Base-by-base conservation (phyloP, 2,888 invertebrate species). In the Tachina fera region DNA sequence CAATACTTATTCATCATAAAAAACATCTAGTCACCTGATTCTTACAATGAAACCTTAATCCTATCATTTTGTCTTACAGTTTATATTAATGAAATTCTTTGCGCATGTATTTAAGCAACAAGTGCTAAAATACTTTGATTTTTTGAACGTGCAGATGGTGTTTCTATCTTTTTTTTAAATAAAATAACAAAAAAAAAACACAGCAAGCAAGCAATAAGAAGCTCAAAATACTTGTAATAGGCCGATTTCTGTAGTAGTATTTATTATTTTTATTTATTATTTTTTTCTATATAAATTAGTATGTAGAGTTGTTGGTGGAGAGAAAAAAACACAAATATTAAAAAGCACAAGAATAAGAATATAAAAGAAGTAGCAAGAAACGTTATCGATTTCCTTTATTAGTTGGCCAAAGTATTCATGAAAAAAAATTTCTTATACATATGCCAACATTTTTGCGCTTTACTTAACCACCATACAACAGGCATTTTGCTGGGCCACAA, bases 321-420 rank as follows among this genome's bases (percentile, higher is more conserved):
- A 70, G 53, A 60, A 60, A 72, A 53, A 49, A 47, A 22, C 14
- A 13, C 47, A 61, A 70, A 56, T 51, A 47, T 60, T 60, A 10
- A n/a, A 43, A 61, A 11, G 16, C 6, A 14, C 4, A 49, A 49
- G 49, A 49, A 61, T 77, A 65, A 63, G 51, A 45, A 58, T 43
- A 61, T 56, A 56, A 84, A 78, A 72, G 65, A 58, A 77, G 58
- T 67, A 83, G 19, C 68, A 81, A 82, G 75, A 86, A 86, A 86
- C 86, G 86, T 86, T 86, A 86, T 86, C 86, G 86, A 86, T 86
- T 86, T 86, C 86, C 86, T 86, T 86, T 86, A 86, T 83, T 79
- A 86, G 71, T 84, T 84, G 76, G 84, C 84, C 61, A 74, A 68
- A 74, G 74, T 61, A 68, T 47, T 51, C 74, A 75, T 53, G 53